Base-by-base conservation (phyloP, 1,140 invertebrate species). In the Lerema accius region DNA sequence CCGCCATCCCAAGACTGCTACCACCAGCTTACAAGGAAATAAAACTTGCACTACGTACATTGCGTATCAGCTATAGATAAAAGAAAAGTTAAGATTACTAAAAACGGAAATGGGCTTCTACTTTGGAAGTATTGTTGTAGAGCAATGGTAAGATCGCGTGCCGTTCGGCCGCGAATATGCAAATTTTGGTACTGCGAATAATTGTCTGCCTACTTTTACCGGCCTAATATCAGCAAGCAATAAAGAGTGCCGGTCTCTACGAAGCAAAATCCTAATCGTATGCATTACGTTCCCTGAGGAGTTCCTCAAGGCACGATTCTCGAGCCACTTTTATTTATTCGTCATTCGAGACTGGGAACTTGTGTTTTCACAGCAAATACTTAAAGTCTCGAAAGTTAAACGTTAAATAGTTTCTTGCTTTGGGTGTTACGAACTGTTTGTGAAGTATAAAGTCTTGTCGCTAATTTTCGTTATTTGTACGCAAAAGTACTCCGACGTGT, bases 401-500 rank as follows among this genome's bases (percentile, higher is more conserved):
- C 59, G 65, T 64, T 67, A 72, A 72, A 67, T 69, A 73, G 69
- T 77, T 75, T 72, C 67, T 68, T 69, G 65, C 69, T 72, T 72
- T 66, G 55, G 60, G 62, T 67, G 17, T 49, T 67, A 53, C 61
- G 48, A 43, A 26, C 37, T 68, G 59, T 73, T 78, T 69, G 69
- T 63, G n/a, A 48, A 69, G 56, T 13, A 67, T 73, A 70, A 73
- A 69, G 63, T 65, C 39, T 16, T 65, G 71, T 75, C 69, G 79
- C 78, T 82, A 80, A 80, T 82, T 76, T 69, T 66, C 69, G 42
- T 73, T 76, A 65, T 81, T 76, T 80, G 72, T 76, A 62, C 69
- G 79, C 69, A 66, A 84, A 80, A 76, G 64, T 65, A 65, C 37
- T 51, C 55, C 51, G 11, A 28, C 62, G 59, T 65, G 67, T 70